Base-by-base conservation (phyloP, 2,888 invertebrate genomes). In the Pterostichus niger region DNA sequence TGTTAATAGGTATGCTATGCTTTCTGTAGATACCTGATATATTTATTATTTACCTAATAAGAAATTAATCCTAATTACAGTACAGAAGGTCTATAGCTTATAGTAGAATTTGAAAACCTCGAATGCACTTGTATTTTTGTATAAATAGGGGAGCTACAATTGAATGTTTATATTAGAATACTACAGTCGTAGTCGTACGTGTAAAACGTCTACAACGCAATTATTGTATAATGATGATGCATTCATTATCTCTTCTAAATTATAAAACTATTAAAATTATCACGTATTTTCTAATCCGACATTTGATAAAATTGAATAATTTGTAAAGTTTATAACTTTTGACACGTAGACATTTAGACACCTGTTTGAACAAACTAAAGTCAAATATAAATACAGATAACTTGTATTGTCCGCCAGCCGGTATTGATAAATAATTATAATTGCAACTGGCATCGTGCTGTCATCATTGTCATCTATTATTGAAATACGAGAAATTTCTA, bases 331-430 rank as follows among this genome's bases (percentile, higher is more conserved):
- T 64, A 6, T 15, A 64, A 64, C 13, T 35, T 64, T 31, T 11
- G 64, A 64, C 64, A 64, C 64, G 64, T 64, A 64, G 64, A 64
- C 64, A 13, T 11, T 33, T n/a, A 35, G 64, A 35, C 64, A 64
- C 64, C 64, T 31, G 3, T 24, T 2, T 24, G 24, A 24, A 64
- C 35, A 40, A 35, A 2, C 11, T 35, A 64, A 64, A 64, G 64
- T 64, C 35, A 35, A 40, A 64, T 40, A 64, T 64, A 64, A 64
- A 64, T 64, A 64, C 33, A 6, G 64, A 64, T 64, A 35, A 64
- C n/a, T 13, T 52, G 24, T 52, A 11, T 52, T 13, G 52, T 9
- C 52, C 13, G 10, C 52, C 40, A 3, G 40, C 7, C 40, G 6
- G 9, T 40, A 40, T 9, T 2, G 24, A 24, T 24, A 40, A 7